phyloP scores from a whole-genome alignment of 2,888 invertebrate species.

The Taenaris catops region DNA sequence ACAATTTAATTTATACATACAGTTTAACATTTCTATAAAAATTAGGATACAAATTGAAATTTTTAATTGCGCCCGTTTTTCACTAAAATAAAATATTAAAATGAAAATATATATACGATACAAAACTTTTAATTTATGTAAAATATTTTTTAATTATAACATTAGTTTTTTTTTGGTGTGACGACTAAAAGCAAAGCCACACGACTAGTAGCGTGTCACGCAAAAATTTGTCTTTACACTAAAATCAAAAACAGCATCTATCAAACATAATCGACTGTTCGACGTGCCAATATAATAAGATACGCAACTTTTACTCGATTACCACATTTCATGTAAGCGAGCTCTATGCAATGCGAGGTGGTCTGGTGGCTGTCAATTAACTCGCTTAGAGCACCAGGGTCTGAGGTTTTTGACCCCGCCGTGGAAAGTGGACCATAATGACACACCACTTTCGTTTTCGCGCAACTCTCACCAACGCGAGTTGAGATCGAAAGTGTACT shows the following conservation, averaged over 20 bases:
- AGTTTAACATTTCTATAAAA: too few species aligned
- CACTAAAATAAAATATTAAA: too few species aligned
- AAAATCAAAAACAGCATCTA: constrained; percentile 2
- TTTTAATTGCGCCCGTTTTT: too few species aligned
- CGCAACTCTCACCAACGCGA: constrained; percentile 76
- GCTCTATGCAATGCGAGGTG: constrained; percentile 18
- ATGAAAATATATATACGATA: too few species aligned
- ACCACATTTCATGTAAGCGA: constrained; percentile 12
- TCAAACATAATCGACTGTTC: constrained; percentile 11
- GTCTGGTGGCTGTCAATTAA: constrained; percentile 48
- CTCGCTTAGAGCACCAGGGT: constrained; percentile 44
- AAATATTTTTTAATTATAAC: too few species aligned
- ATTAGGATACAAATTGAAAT: too few species aligned
- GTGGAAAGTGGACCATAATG: constrained; percentile 77
- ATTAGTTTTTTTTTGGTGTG: too few species aligned
- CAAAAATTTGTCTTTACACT: constrained; percentile 1
- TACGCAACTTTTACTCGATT: constrained; percentile 13
- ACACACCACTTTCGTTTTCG: constrained; percentile 82
- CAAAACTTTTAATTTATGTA: too few species aligned
- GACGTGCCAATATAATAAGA: constrained; percentile 7
- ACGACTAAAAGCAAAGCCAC: too few species aligned
- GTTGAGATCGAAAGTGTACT: constrained; percentile 77
- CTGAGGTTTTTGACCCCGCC: constrained; percentile 64
- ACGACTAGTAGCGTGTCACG: too few species aligned
- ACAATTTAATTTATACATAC: too few species aligned